phyloP scores from a whole-genome alignment of 2,113 vertebrate genomes.

The Tetrax tetrax region DNA sequence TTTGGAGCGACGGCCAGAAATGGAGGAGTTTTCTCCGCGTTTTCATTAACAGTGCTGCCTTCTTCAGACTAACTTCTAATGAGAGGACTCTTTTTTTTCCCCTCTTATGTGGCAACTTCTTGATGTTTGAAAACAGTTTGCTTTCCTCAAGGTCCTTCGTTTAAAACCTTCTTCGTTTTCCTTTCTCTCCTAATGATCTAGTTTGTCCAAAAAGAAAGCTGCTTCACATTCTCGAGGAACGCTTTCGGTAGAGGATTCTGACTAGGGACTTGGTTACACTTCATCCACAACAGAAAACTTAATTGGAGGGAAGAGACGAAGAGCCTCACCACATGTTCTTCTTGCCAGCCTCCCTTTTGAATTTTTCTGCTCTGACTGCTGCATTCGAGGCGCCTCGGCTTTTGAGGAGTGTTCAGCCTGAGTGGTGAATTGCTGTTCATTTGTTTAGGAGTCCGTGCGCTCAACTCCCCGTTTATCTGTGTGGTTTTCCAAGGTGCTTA shows the following conservation, averaged over 20 bases:
- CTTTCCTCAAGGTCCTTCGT: too few species aligned
- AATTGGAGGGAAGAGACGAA: background rate
- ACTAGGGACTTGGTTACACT: background rate
- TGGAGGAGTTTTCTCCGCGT: rapidly evolving
- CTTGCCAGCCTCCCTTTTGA: background rate
- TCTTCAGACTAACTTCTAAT: background rate
- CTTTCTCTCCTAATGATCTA: background rate
- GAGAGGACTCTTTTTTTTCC: rapidly evolving
- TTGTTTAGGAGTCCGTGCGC: background rate
- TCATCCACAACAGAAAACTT: background rate
- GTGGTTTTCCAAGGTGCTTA: background rate
- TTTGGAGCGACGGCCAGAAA: background rate
- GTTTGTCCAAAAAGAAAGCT: background rate
- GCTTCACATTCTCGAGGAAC: background rate
- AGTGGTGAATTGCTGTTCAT: background rate
- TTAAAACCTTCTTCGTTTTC: background rate
- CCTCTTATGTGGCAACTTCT: rapidly evolving
- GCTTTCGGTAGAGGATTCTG: background rate
- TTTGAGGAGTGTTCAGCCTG: background rate
- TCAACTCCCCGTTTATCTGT: background rate
- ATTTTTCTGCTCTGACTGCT: background rate
- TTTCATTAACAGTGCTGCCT: background rate
- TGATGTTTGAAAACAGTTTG: rapidly evolving
- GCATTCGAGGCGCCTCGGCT: background rate
- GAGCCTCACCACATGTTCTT: background rate